phyloP scores from a whole-genome alignment of 2,797 vertebrate species.

The Takifugu rubripes region DNA sequence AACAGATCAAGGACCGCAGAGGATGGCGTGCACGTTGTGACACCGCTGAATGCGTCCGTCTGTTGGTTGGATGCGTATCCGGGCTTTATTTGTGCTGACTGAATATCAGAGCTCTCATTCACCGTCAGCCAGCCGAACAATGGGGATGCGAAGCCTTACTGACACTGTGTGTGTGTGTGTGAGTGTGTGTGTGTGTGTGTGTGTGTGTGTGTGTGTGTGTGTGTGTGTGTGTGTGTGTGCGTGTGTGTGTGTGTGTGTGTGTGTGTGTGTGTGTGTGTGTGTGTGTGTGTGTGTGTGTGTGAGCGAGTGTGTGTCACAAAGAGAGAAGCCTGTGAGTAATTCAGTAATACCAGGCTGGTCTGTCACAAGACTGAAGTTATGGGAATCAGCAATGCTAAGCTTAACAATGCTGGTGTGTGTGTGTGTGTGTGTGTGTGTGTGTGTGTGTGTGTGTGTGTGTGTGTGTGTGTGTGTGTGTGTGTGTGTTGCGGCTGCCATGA shows the following conservation, averaged over 20 bases:
- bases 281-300: constrained; percentile 9
- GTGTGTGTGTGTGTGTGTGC: constrained; percentile 17
- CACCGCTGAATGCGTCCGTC: constrained; percentile 12
- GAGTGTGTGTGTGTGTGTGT: constrained; percentile 12
- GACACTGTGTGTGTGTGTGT: constrained; percentile 6
- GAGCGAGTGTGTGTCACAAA: neutral
- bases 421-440: constrained; percentile 16
- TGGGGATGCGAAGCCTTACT: constrained; percentile 28
- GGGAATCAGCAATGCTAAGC: constrained; percentile 49
- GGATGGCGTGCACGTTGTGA: constrained; percentile 2
- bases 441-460: constrained; percentile 13
- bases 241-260: constrained; percentile 7
- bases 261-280: constrained; percentile 22
- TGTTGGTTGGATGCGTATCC: constrained; percentile 17
- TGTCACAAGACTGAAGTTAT: constrained; percentile 67
- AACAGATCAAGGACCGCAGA: constrained; percentile 13
- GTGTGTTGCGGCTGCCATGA: neutral
- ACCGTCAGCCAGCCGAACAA: constrained; percentile 42
- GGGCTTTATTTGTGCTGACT: constrained; percentile 43
- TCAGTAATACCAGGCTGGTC: constrained; percentile 42
- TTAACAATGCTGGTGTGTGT: constrained; percentile 20
- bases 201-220: constrained; percentile 19
- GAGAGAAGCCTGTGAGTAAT: constrained; percentile 42
- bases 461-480: too few relatives aligned
- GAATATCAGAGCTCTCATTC: constrained; percentile 31